Evolutionary conservation across 2,113 vertebrate genomes (phyloP), one percentile per base, ranked within the genome.

Genomic region (Eidolon helvum): DNA sequence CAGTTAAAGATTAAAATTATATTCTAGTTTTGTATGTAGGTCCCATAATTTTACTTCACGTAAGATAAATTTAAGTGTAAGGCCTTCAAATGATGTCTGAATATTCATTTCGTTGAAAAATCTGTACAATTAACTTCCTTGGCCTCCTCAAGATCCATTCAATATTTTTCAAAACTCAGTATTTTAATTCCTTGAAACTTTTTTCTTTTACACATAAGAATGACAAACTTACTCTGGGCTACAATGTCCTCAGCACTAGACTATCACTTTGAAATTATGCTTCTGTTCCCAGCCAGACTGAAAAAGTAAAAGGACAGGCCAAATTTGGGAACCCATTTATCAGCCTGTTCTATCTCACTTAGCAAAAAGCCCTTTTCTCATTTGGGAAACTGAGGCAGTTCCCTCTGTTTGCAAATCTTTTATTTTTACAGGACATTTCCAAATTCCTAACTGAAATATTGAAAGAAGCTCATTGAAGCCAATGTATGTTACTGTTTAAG

Each of bases 41-140:
- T 77, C 9, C 30, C 11, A 93, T 59, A 48, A 72, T 89, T 94
- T 80, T 71, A 71, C 35, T 91, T 85, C 24, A 53, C 45, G 40
- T 80, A 82, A 89, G 26, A 86, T 59, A 91, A 85, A 87, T 93
- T 75, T 87, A 84, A 94, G 74, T 55, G 40, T 74, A 85, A 72
- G 55, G 15, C 38, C 38, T 96, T 68, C 87, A 43, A 84, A 83
- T 77, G 40, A 93, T 10, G 5, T 19, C 30, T 65, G 24, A 65
- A 40, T 66, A 82, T 72, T 18, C 21, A 86, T 59, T 91, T 95
- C 40, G 26, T 95, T 90, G 68, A 79, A 86, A 94, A 92, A 82
- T 80, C 33, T 83, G 40, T 63, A 82, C 35, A 85, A 55, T 93
- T 87, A 86, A 82, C 83, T 95, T 96, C 26, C 38, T 89, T 24